Evolutionary conservation across 2,797 vertebrate genomes (phyloP).

Genomic region (Spinibarbus caldwelli): DNA sequence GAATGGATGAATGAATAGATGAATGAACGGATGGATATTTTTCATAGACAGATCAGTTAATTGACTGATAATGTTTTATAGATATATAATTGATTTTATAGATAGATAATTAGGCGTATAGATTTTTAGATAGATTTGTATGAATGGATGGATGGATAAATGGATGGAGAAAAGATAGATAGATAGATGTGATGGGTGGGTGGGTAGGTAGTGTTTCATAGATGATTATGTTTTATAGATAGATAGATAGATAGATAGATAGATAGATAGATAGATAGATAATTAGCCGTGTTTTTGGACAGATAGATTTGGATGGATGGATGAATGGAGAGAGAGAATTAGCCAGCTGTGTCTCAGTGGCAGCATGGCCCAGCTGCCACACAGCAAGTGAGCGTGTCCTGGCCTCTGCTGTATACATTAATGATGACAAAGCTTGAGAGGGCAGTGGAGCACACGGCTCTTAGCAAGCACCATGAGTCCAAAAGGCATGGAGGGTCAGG

Average conservation of each 20-base stretch:
- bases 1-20: neutral
- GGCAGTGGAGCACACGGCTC: slow-evolving; percentile 18
- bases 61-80: no score
- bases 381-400: slow-evolving; percentile 2
- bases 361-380: slow-evolving; percentile 23
- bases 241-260: neutral
- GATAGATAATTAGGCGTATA: neutral
- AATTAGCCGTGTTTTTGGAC: neutral
- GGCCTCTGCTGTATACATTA: slow-evolving; percentile 46
- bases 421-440: slow-evolving; percentile 35
- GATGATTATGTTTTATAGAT: neutral
- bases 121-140: neutral
- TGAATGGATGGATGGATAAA: neutral
- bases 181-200: neutral
- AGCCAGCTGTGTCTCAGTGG: slow-evolving; percentile 31
- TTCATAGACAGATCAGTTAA: no score
- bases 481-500: slow-evolving; percentile 17
- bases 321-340: slow-evolving; percentile 10
- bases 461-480: neutral
- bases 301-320: neutral
- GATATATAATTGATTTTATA: no score
- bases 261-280: neutral
- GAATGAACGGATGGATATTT: no score
- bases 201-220: neutral
- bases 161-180: neutral